These are phyloP conservation scores for Choloepus didactylus DNA, from an alignment of 2,797 vertebrate species.

Conservation along the genomic window DNA sequence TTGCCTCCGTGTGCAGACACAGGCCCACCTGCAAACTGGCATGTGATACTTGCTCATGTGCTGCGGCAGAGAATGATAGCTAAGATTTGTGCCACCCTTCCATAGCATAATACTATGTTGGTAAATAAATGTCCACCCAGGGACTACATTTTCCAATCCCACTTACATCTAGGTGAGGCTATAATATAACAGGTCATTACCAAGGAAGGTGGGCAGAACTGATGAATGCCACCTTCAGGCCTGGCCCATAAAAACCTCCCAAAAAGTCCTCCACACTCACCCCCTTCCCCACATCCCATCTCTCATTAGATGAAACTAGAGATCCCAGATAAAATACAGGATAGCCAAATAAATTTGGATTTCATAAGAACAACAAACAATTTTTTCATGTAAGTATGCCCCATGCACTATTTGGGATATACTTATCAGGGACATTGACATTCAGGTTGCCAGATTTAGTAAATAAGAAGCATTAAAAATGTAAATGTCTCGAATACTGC, in stretches of 20 bases:
- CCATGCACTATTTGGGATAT: neutral
- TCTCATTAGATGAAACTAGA: neutral
- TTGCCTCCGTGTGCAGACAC: neutral
- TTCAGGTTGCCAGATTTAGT: neutral
- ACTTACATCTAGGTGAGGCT: neutral
- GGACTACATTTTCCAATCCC: neutral
- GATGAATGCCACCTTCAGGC: neutral
- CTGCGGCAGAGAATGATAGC: neutral
- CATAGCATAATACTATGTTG: neutral
- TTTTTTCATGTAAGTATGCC: neutral
- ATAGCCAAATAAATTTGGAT: neutral
- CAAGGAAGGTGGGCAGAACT: neutral
- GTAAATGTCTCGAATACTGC: neutral
- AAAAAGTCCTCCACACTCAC: neutral
- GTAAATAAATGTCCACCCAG: neutral
- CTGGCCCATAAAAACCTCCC: neutral
- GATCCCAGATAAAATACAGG: constrained; percentile 7
- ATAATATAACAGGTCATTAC: neutral
- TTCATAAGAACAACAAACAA: neutral
- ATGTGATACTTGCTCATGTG: neutral
- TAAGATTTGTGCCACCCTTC: neutral
- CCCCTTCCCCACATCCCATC: neutral
- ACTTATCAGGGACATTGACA: neutral
- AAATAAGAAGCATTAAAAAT: neutral
- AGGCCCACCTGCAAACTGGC: neutral